Evolutionary conservation across 2,113 vertebrate species (phyloP).

Genomic region (Nanger granti): DNA sequence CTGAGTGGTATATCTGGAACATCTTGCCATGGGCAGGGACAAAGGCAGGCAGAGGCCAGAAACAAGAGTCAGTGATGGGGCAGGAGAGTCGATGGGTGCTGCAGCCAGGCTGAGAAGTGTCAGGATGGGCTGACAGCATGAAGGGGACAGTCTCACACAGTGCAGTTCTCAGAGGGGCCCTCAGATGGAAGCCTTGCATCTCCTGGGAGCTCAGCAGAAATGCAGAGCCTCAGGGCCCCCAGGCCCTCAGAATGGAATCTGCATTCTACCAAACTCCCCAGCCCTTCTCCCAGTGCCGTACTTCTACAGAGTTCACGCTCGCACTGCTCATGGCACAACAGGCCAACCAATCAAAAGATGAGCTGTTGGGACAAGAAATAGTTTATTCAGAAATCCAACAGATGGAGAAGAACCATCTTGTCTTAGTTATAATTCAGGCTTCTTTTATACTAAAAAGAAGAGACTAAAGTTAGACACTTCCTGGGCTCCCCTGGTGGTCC

Average conservation of each 20-base stretch:
- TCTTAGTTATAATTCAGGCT: neutral
- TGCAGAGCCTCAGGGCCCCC: neutral
- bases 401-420: neutral
- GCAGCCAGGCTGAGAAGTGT: fast-evolving
- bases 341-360: neutral
- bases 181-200: fast-evolving
- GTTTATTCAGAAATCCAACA: neutral
- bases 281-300: fast-evolving
- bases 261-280: fast-evolving
- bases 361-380: neutral
- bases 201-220: neutral
- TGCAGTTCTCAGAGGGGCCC: fast-evolving
- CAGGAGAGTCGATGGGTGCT: no score
- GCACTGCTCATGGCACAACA: fast-evolving
- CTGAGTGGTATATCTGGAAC: neutral
- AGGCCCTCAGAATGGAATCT: fast-evolving
- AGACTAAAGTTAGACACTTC: neutral
- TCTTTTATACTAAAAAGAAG: neutral
- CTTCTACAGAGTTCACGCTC: neutral
- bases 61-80: fast-evolving
- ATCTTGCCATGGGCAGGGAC: neutral
- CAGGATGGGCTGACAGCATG: neutral
- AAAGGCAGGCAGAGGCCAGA: neutral
- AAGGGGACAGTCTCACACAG: neutral
- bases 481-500: neutral